These are phyloP conservation scores for Cordilura impudica DNA, from an alignment of 2,888 invertebrate species.

Conservation along the genomic window DNA sequence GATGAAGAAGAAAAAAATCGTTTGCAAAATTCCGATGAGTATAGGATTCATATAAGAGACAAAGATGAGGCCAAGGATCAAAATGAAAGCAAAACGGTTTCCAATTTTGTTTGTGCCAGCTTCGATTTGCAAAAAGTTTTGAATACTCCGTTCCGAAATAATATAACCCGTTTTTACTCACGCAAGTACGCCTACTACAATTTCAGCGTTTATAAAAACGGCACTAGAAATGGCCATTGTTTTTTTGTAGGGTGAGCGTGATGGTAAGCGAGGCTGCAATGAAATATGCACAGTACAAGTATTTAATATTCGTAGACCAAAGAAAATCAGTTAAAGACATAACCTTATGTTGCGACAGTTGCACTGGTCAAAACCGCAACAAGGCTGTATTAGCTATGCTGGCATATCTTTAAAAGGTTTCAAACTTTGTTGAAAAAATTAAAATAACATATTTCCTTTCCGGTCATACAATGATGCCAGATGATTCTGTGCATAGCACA, in stretches of 20 bases:
- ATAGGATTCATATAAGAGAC: constrained; percentile 43
- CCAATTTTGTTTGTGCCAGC: too few species aligned
- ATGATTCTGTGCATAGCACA: too few species aligned
- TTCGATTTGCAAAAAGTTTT: too few species aligned
- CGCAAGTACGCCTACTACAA: constrained; percentile 27
- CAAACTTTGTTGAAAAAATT: constrained; percentile 29
- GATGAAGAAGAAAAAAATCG: constrained; percentile 44
- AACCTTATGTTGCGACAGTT: constrained; percentile 17
- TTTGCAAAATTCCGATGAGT: constrained; percentile 41
- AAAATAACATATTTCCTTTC: constrained; percentile 39
- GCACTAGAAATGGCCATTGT: constrained; percentile 35
- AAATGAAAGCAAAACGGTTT: too few species aligned
- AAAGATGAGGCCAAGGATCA: constrained; percentile 42
- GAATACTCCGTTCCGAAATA: constrained; percentile 34
- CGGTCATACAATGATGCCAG: constrained; percentile 45
- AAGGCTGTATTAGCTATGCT: constrained; percentile 6
- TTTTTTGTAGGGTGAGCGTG: constrained; percentile 35
- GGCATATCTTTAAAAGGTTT: constrained; percentile 18
- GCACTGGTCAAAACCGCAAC: neutral
- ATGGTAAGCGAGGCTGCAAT: constrained; percentile 23
- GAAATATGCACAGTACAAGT: constrained; percentile 21
- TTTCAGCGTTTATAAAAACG: constrained; percentile 43
- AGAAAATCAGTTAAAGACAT: constrained; percentile 19
- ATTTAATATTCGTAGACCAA: constrained; percentile 22
- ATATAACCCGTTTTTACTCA: neutral